phyloP scores from a whole-genome alignment of 2,797 vertebrate genomes.

The Paedocypris micromegethes region DNA sequence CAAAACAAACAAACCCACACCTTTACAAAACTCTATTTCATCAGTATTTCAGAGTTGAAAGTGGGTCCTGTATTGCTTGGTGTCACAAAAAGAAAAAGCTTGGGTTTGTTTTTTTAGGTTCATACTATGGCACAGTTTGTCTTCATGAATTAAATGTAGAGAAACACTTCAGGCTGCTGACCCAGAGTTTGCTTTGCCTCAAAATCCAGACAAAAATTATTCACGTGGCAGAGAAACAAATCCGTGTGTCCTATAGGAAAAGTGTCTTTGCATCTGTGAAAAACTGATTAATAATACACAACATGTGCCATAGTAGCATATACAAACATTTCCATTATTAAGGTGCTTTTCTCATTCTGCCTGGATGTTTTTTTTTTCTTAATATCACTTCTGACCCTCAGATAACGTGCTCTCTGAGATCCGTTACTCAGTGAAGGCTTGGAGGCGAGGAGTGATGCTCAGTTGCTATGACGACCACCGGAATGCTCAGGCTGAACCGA shows the following conservation, averaged over 20 bases:
- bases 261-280: too few species aligned
- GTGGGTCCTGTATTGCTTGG: too few species aligned
- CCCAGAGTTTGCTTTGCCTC: constrained; percentile 14
- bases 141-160: constrained; percentile 26
- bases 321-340: too few species aligned
- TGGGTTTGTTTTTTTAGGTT: background rate
- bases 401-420: constrained; percentile 54
- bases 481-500: constrained; percentile 64
- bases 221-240: too few species aligned
- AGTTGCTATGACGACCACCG: constrained; percentile 71
- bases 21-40: too few species aligned
- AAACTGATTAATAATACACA: too few species aligned
- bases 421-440: constrained; percentile 61
- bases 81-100: background rate
- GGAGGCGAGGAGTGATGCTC: constrained; percentile 60
- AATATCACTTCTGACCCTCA: constrained; percentile 54
- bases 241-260: background rate
- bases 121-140: constrained; percentile 5
- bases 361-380: constrained; percentile 38
- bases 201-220: constrained; percentile 1
- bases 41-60: too few species aligned
- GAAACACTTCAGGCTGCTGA: constrained; percentile 28
- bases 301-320: too few species aligned
- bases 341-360: background rate
- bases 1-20: too few species aligned